Evolutionary conservation across 1,140 invertebrate species (phyloP).

Genomic region (Delia radicum): DNA sequence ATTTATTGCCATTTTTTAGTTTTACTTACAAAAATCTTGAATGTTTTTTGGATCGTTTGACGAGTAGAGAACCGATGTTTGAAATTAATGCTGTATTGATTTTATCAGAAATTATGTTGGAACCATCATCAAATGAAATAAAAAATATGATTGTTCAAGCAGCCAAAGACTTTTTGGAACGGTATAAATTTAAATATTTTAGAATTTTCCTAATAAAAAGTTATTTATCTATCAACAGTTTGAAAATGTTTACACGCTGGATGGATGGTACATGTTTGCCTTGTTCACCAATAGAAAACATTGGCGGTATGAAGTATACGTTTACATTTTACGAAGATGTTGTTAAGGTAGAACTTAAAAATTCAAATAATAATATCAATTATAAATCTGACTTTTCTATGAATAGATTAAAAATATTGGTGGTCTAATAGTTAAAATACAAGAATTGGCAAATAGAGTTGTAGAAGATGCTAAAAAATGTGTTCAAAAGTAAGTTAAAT

Average conservation of each 20-base stretch:
- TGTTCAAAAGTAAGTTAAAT: constrained; percentile 25
- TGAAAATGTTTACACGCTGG: constrained; percentile 79
- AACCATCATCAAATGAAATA: constrained; percentile 72
- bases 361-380: background rate
- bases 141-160: constrained; percentile 71
- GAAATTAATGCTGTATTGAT: constrained; percentile 74
- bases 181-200: no score
- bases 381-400: background rate
- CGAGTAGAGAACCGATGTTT: constrained; percentile 66
- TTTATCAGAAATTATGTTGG: constrained; percentile 71
- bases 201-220: no score
- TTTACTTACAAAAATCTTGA: constrained; percentile 66
- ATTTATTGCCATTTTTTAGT: background rate
- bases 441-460: constrained; percentile 65
- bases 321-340: constrained; percentile 79
- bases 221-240: constrained; percentile 56
- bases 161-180: constrained; percentile 66
- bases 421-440: constrained; percentile 66
- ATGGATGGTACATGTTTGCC: constrained; percentile 78
- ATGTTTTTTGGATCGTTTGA: constrained; percentile 66
- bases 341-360: constrained; percentile 57
- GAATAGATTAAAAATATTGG: constrained; percentile 59
- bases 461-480: constrained; percentile 61
- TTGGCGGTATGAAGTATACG: constrained; percentile 62
- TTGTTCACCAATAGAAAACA: constrained; percentile 58